Percentiles rank a stretch among this genome's conserved stretches.
These are phyloP conservation scores for Lasioglossum calceatum DNA, from an alignment of 2,888 invertebrate genomes.

Conservation along the genomic window DNA sequence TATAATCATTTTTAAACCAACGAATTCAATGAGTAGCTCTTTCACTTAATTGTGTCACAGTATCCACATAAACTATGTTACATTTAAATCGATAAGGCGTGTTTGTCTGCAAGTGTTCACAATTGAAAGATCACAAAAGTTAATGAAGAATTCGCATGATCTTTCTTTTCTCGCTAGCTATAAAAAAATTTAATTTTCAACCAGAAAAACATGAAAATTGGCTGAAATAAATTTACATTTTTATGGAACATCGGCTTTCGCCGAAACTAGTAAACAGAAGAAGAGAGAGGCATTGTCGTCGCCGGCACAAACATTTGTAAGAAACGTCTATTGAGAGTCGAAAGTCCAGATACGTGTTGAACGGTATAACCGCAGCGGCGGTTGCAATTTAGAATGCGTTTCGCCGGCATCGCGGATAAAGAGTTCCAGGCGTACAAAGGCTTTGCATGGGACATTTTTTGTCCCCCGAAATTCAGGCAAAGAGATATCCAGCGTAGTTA, in stretches of 20 bases:
- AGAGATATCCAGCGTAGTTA: conserved; percentile 24
- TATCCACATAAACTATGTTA: no score
- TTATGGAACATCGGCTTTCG: neutral
- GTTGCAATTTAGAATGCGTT: neutral
- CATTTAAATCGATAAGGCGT: no score
- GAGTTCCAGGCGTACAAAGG: neutral
- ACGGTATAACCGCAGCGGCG: neutral
- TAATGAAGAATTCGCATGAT: no score
- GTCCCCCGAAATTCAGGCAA: conserved; percentile 3
- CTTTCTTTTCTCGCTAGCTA: no score
- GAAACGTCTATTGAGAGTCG: neutral
- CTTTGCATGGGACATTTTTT: neutral
- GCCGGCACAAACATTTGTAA: neutral
- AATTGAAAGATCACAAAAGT: no score
- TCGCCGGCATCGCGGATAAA: neutral
- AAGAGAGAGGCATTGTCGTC: neutral
- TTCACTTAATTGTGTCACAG: no score
- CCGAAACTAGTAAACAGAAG: neutral
- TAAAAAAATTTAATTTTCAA: no score
- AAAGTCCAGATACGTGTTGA: neutral
- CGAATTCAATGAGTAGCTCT: no score
- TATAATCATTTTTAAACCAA: no score
- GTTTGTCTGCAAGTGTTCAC: no score
- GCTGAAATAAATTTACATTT: neutral
- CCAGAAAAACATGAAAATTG: no score